These are phyloP conservation scores for Cherax quadricarinatus DNA, from an alignment of 1,140 invertebrate genomes.

Conservation along the genomic window DNA sequence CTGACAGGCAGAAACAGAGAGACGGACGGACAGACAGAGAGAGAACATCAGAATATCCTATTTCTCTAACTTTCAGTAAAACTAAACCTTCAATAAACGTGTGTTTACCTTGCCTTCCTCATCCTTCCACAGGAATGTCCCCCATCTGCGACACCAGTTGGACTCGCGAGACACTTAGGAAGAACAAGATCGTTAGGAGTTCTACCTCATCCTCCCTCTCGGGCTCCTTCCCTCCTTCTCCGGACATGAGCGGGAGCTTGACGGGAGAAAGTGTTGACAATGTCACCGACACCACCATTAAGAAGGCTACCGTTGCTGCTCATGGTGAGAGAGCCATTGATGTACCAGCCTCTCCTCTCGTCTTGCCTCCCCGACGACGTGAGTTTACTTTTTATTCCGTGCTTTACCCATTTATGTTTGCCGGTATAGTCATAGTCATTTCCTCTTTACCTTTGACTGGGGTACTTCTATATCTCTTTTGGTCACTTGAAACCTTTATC, in stretches of 20 bases:
- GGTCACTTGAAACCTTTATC: too few species aligned
- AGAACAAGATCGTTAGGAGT: constrained; percentile 55
- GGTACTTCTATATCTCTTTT: too few species aligned
- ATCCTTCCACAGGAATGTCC: constrained; percentile 61
- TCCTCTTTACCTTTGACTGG: too few species aligned
- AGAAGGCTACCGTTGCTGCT: too few species aligned
- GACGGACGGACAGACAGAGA: too few species aligned
- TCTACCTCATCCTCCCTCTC: constrained; percentile 39
- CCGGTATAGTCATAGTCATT: too few species aligned
- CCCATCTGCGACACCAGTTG: constrained; percentile 72
- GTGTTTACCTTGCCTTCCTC: background rate
- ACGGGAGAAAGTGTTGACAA: too few species aligned
- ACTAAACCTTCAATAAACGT: too few species aligned
- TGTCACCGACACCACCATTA: background rate
- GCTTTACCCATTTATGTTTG: too few species aligned
- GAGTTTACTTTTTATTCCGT: background rate
- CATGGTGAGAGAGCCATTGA: constrained; percentile 33
- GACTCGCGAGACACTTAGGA: constrained; percentile 66
- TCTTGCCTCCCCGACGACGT: constrained; percentile 31
- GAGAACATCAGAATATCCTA: too few species aligned
- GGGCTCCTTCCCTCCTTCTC: constrained; percentile 1
- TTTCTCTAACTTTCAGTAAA: too few species aligned
- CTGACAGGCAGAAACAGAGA: background rate
- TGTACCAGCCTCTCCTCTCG: background rate
- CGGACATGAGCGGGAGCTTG: background rate